Base-by-base conservation (phyloP, 2,113 vertebrate genomes). In the Ondatra zibethicus region DNA sequence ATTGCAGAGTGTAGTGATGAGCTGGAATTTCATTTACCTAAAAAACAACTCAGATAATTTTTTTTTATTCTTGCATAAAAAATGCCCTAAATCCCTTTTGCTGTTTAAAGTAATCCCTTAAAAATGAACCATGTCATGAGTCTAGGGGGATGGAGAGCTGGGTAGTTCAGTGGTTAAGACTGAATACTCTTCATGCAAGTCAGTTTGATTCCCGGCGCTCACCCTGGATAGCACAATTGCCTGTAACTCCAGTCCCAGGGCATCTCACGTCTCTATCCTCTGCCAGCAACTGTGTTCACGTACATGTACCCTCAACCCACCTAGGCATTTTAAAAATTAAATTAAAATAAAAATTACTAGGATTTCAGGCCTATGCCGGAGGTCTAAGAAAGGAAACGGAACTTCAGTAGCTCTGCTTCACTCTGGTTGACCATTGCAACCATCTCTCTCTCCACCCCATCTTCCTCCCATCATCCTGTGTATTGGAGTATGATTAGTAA, bases 381-480 rank as follows among this genome's bases (percentile, higher is more conserved):
- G 42, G 10, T 88, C 88, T 77, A 39, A 47, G 21, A 45, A 96
- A 85, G 50, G 61, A 82, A 91, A 65, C 50, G 21, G 92, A 72
- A 72, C n/a, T 29, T 86, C 1, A 52, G 10, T n/a, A n/a, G 14
- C 45, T 90, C 76, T 89, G 17, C 23, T 65, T 91, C n/a, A 25
- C 47, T 39, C 29, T 61, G 11, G 45, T 19, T 75, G 70, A 45
- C 3, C 66, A 66, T 4, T 8, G 1, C 39, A 33, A 7, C 63
- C 3, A 14, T 72, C 21, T 81, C 86, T 31, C 65, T 61, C 29
- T 3, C 10, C 58, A 19, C 21, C 8, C 7, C 45, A 0, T 5
- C 6, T 4, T 50, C 13, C 6, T 10, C n/a, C 13, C 29, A 1
- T 45, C 87, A 42, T 85, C 80, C 50, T 31, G 29, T 85, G 19